Evolutionary conservation across 2,888 invertebrate genomes (phyloP), one percentile per base, ranked within the genome.

Genomic region (Gnatocerus cornutus): DNA sequence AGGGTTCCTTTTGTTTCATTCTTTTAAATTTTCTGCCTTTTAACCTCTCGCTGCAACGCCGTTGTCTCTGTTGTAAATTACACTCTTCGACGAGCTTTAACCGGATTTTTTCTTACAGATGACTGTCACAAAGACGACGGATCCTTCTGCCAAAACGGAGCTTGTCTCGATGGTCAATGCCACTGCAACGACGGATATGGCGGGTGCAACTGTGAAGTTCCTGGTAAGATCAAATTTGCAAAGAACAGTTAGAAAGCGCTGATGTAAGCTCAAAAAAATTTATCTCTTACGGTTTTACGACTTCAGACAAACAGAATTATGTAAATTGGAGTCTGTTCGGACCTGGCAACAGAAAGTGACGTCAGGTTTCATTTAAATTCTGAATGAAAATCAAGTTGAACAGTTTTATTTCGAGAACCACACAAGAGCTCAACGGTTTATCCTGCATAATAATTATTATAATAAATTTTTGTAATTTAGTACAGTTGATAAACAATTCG

Each of bases 171-270:
- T 85, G 92, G 93, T 83, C 95, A 95, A 85, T 97, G 97, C 88
- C 95, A 97, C 88, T 97, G 97, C 87, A 96, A 97, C 86, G 97
- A 97, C 86, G 97, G 97, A 79, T 97, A 90, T 84, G 96, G 96
- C 76, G 97, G 97, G 79, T 96, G 96, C 86, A 95, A 94, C 85
- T 97, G 97, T 86, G 95, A 95, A 89, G 94, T 94, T 85, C 92
- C 92, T 87, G 96, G 96, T 96, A 87, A 86, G 86, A 50, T 14
- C 27, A 7, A 48, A 37, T 9, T 16, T n/a, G 13, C 21, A 14
- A 55, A 39, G 14, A 37, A 55, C 55, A 55, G 55, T 55, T 55
- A 55, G 55, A 39, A 39, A 14, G 12, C 12, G 30, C 12, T 39
- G 55, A 55, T 55, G 16, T 55, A 55, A 55, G 29, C 39, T 16